Evolutionary conservation across 2,888 invertebrate genomes (phyloP), one percentile per base, ranked within the genome.

Genomic region (Dryocosmus kuriphilus): DNA sequence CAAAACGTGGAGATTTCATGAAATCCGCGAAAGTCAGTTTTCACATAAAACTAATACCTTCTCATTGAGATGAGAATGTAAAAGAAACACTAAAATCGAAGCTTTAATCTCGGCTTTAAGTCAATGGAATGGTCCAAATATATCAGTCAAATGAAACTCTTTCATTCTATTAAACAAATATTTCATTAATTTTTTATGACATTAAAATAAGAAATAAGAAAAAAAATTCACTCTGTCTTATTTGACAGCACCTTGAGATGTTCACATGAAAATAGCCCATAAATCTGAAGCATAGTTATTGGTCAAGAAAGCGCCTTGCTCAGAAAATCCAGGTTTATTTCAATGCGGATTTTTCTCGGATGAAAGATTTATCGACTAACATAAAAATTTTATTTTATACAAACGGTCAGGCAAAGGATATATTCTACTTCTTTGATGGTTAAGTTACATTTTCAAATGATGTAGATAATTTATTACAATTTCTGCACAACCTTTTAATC

Each of bases 221-320:
- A 71, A 67, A 65, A 14, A 62, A 32, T 1, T 32, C 0, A 14
- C 11, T 63, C 30, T 46, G 16, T n/a, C 2, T 9, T 51, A 51
- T 55, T 55, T 55, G 22, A 55, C n/a, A 51, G 22, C 30, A 67
- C 46, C 67, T 67, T 27, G 27, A 67, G 19, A 41, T 3, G 71
- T 51, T 46, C 19, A 51, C 27, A 30, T 30, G 55, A 38, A 65
- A 38, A 71, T 46, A 46, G 32, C 8, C 14, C 22, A 55, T 51
- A 71, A 51, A 51, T 71, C 27, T 51, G n/a, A 71, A 71, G 30
- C 30, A 71, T n/a, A 71, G 41, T 67, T 67, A 67, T 67, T 19
- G 46, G 67, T 46, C 30, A 67, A 24, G 27, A 67, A 67, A 67
- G 38, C 8, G 46, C 27, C 16, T 27, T 46, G 46, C 41, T 67